Conservation (phyloP, 2,113 vertebrate species). For the Platichthys stellatus region DNA sequence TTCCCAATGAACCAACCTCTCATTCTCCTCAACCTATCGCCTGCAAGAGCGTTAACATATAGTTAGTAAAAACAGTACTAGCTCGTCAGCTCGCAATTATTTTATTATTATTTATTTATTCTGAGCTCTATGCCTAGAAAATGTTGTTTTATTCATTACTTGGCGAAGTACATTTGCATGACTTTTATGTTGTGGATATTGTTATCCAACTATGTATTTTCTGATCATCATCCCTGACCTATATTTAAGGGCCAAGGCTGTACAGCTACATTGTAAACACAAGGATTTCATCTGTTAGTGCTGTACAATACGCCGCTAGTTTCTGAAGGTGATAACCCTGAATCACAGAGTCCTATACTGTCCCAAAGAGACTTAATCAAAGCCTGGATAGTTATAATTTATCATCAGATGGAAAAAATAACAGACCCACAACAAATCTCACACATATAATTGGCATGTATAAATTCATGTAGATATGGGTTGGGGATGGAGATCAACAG, state of each 20-base stretch:
- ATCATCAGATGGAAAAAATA: neutral
- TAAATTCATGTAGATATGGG: neutral
- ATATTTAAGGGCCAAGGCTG: neutral
- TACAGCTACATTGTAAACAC: neutral
- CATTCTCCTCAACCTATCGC: neutral
- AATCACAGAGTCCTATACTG: neutral
- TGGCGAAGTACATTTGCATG: conserved; percentile 2
- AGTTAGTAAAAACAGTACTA: neutral
- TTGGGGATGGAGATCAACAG: neutral
- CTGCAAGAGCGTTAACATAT: neutral
- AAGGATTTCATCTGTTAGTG: neutral
- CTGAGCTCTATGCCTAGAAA: neutral
- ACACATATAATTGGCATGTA: neutral
- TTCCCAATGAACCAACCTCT: too few species aligned
- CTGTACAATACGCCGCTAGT: neutral
- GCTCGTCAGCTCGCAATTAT: neutral
- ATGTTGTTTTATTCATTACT: neutral
- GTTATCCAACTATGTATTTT: neutral
- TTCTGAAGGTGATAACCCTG: conserved; percentile 14
- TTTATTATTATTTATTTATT: neutral
- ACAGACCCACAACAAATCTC: neutral
- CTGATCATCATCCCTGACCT: conserved; percentile 6
- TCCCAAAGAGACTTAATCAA: neutral
- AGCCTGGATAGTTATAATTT: neutral
- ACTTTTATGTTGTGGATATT: conserved; percentile 15